Conservation (phyloP, 2,113 vertebrate genomes). For the Cyrtonyx montezumae region DNA sequence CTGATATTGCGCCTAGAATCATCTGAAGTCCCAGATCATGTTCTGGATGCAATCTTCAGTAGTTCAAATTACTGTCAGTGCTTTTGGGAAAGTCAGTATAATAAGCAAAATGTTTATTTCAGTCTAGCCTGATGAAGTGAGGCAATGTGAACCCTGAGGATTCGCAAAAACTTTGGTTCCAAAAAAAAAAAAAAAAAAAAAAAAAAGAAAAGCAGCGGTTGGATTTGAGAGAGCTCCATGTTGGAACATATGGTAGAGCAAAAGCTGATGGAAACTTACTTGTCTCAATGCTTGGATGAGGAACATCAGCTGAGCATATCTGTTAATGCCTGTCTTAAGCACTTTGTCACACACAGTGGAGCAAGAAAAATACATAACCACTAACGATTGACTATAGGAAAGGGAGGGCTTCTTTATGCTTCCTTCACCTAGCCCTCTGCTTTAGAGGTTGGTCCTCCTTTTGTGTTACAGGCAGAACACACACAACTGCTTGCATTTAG, state of each 20-base stretch:
- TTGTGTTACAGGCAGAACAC: background rate
- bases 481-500: background rate
- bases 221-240: background rate
- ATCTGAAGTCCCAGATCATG: fast-evolving
- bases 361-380: background rate
- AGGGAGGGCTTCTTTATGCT: background rate
- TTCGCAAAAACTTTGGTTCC: background rate
- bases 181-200: background rate
- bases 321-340: background rate
- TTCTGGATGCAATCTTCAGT: background rate
- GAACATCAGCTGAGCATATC: background rate
- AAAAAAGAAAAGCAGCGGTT: too few relatives aligned
- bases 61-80: background rate
- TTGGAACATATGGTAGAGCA: background rate
- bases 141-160: background rate
- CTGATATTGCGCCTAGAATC: background rate
- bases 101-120: background rate
- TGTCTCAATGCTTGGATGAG: background rate
- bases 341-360: background rate
- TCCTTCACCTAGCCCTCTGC: background rate
- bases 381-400: background rate
- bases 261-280: background rate
- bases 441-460: background rate
- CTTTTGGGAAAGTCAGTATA: background rate
- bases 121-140: background rate